Percentiles rank a stretch among this genome's conserved stretches.
Conservation (phyloP, 2,797 vertebrate species). For the Lepus oiostolus region DNA sequence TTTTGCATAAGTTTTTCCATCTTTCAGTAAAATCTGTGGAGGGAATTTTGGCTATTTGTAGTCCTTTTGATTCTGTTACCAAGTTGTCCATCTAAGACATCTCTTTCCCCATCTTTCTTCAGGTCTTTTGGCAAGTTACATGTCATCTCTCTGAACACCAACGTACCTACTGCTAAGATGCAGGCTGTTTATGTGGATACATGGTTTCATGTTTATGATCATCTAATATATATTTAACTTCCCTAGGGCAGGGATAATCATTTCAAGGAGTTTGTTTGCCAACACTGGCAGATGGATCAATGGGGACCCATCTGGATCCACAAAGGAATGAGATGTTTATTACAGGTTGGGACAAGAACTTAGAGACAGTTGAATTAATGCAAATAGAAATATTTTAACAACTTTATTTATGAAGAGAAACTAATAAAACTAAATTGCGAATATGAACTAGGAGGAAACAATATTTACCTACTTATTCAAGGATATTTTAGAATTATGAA, state of each 20-base stretch:
- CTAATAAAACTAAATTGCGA: neutral
- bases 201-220: conserved; percentile 25
- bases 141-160: neutral
- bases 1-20: neutral
- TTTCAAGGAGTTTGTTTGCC: conserved; percentile 42
- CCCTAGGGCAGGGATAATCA: neutral
- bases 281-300: conserved; percentile 60
- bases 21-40: neutral
- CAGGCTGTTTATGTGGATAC: conserved; percentile 36
- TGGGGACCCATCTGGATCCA: conserved; percentile 52
- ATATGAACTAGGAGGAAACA: neutral
- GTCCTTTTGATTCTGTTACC: neutral
- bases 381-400: conserved; percentile 3
- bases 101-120: neutral
- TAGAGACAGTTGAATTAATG: conserved; percentile 15
- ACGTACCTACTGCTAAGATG: neutral
- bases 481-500: neutral
- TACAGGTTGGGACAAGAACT: conserved; percentile 59
- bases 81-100: neutral
- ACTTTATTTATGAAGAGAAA: conserved; percentile 27
- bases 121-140: neutral
- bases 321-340: conserved; percentile 43
- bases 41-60: neutral
- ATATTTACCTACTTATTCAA: neutral
- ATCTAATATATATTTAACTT: conserved; percentile 62